A percentile compares a stretch with the other conserved stretches of the same genome.
Evolutionary conservation across 2,888 invertebrate species (phyloP).

Genomic region (Petrophora chlorosata): DNA sequence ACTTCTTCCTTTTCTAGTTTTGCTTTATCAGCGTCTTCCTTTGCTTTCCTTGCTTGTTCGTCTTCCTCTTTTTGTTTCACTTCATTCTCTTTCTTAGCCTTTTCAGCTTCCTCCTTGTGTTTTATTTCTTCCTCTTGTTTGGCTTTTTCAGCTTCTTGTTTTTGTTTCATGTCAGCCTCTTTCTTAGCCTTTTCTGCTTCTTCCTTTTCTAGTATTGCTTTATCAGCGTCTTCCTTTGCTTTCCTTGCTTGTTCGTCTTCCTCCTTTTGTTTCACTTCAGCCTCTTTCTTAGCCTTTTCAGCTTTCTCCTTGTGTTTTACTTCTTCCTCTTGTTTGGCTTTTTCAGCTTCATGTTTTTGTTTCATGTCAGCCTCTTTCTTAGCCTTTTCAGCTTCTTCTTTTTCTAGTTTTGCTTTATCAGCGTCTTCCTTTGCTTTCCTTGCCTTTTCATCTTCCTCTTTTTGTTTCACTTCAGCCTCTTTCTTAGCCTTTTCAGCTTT

Average conservation of each 20-base stretch:
- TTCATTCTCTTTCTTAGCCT: background rate
- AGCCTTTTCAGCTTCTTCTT: conserved; percentile 8
- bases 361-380: background rate
- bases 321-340: too few species aligned
- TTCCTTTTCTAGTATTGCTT: background rate
- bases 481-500: too few species aligned
- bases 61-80: background rate
- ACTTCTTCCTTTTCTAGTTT: conserved; percentile 8
- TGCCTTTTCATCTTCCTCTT: too few species aligned
- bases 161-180: background rate
- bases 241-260: background rate
- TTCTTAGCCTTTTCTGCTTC: background rate
- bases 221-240: background rate
- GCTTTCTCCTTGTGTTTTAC: background rate
- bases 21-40: background rate
- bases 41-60: background rate
- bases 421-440: background rate
- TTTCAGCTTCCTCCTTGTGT: background rate
- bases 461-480: too few species aligned
- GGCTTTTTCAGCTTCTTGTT: background rate
- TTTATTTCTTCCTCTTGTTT: background rate
- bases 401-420: background rate
- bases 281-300: too few species aligned
- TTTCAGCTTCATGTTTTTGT: background rate
- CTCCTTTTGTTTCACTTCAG: background rate